Evolutionary conservation across 2,113 vertebrate genomes (phyloP).

Genomic region (Muntiacus muntjak): DNA sequence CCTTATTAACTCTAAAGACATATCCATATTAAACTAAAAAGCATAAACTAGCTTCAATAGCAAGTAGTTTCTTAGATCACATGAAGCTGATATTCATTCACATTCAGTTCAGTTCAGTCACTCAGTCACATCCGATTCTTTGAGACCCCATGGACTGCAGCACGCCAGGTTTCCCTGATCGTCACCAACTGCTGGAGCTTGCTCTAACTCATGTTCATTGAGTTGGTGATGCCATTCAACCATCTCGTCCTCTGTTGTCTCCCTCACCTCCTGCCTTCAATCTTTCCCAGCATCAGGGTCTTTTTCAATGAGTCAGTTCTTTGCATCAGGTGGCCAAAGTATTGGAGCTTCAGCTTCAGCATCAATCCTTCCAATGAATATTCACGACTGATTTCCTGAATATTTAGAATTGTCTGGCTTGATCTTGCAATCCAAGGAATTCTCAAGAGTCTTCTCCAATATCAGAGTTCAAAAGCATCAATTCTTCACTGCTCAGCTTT

Average conservation of each 20-base stretch:
- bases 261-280: not conserved
- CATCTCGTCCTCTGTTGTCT: accelerated
- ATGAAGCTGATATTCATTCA: not conserved
- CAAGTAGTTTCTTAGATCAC: not conserved
- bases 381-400: not conserved
- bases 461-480: not conserved
- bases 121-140: not conserved
- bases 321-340: not conserved
- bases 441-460: not conserved
- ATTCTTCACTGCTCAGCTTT: not conserved
- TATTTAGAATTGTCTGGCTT: not conserved
- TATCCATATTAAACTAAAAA: not conserved
- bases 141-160: not conserved
- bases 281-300: not conserved
- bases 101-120: not conserved
- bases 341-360: not conserved
- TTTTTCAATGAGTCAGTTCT: not conserved
- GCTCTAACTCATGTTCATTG: not conserved
- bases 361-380: not conserved
- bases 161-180: not conserved
- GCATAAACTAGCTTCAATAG: not conserved
- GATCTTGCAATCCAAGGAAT: not conserved
- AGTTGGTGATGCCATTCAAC: not conserved
- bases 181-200: not conserved
- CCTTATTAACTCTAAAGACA: not conserved